A percentile compares a stretch with the other conserved stretches of the same genome.
Evolutionary conservation across 2,888 invertebrate genomes (phyloP).

Genomic region (Drosophila histrio): DNA sequence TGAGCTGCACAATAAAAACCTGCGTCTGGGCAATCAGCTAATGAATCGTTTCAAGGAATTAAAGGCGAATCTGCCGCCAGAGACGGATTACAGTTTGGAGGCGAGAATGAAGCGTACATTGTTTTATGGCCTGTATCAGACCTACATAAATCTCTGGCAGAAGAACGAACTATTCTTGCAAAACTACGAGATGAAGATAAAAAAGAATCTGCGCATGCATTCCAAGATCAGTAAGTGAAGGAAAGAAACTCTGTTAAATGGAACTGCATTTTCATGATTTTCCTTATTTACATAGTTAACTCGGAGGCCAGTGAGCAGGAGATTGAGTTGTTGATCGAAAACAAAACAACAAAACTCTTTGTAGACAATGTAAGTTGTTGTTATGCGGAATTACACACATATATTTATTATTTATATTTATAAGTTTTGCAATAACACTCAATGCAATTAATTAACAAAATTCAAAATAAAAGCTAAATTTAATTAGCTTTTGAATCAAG

Average conservation of each 20-base stretch:
- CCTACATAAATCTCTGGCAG: constrained; percentile 83
- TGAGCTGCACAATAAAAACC: constrained; percentile 81
- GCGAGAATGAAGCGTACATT: constrained; percentile 83
- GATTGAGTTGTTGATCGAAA: constrained; percentile 83
- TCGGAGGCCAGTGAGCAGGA: constrained; percentile 83
- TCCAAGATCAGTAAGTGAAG: constrained; percentile 82
- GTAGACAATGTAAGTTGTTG: constrained; percentile 84
- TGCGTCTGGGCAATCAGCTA: constrained; percentile 82
- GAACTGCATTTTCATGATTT: background rate
- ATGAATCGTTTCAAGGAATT: constrained; percentile 82
- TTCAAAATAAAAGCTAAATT: too few relatives aligned
- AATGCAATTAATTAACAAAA: too few relatives aligned
- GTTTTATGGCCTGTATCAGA: constrained; percentile 83
- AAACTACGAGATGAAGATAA: constrained; percentile 82
- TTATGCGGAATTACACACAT: too few relatives aligned
- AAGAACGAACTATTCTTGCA: constrained; percentile 82
- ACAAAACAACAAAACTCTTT: constrained; percentile 83
- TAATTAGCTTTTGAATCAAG: too few relatives aligned
- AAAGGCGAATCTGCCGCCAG: constrained; percentile 74
- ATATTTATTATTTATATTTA: too few relatives aligned
- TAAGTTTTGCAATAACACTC: too few relatives aligned
- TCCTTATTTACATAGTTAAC: constrained; percentile 72
- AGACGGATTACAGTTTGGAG: constrained; percentile 82
- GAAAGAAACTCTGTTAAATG: background rate
- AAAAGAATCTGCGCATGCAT: constrained; percentile 83